These are phyloP conservation scores for Pristionchus exspectatus DNA, from an alignment of 2,888 invertebrate species.

Conservation along the genomic window DNA sequence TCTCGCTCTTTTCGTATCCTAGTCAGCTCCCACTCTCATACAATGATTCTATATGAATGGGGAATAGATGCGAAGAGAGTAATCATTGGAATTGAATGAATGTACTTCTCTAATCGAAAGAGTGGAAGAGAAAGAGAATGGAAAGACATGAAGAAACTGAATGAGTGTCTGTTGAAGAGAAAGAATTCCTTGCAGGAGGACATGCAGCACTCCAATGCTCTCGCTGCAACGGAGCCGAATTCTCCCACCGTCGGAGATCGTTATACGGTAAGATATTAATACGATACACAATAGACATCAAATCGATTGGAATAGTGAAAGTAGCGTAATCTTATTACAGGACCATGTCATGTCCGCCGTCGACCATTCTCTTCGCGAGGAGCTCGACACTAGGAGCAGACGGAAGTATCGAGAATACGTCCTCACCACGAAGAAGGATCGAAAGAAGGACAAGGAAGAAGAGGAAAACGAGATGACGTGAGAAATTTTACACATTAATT, in stretches of 20 bases:
- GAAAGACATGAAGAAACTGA: too few relatives aligned
- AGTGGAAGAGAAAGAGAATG: too few relatives aligned
- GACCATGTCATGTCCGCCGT: background rate
- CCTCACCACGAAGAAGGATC: background rate
- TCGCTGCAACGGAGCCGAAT: background rate
- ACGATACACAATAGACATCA: too few relatives aligned
- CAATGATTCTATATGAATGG: too few relatives aligned
- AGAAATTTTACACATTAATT: too few relatives aligned
- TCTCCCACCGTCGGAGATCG: background rate
- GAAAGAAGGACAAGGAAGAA: background rate
- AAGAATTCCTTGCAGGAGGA: background rate
- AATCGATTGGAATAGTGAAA: too few relatives aligned
- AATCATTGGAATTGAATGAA: too few relatives aligned
- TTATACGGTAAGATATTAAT: too few relatives aligned
- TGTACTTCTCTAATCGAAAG: too few relatives aligned
- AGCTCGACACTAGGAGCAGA: background rate
- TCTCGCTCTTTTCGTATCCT: too few relatives aligned
- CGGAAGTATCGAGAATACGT: background rate
- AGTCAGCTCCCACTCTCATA: too few relatives aligned
- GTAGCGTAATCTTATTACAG: too few relatives aligned
- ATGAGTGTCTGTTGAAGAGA: background rate
- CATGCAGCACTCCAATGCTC: background rate
- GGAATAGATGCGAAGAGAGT: background rate
- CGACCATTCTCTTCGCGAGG: background rate
- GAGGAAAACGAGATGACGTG: background rate